Evolutionary conservation across 2,113 vertebrate species (phyloP).

Genomic region (Deroptyus accipitrinus): DNA sequence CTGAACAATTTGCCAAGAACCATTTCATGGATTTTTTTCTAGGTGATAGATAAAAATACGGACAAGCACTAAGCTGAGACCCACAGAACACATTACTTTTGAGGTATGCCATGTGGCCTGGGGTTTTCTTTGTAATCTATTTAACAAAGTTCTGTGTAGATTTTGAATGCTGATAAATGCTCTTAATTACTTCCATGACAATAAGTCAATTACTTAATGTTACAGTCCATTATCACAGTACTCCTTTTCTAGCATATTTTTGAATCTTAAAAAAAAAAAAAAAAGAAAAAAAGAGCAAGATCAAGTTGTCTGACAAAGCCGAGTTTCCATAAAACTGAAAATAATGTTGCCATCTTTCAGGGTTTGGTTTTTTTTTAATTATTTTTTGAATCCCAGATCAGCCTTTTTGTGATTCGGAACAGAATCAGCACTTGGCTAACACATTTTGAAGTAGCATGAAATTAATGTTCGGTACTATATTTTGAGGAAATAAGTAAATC

Average conservation of each 20-base stretch:
- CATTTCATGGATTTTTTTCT: background rate
- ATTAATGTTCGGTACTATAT: constrained; percentile 47
- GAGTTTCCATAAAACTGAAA: background rate
- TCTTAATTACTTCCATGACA: constrained; percentile 34
- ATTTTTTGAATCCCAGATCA: background rate
- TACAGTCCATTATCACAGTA: constrained; percentile 15
- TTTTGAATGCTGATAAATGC: constrained; percentile 22
- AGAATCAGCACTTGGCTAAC: constrained; percentile 6
- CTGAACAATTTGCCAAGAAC: background rate
- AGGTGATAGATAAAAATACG: background rate
- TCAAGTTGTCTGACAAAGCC: background rate
- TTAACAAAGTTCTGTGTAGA: background rate
- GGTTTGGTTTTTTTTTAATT: background rate
- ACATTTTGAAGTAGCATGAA: constrained; percentile 50
- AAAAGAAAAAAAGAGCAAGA: background rate
- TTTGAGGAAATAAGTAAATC: constrained; percentile 43
- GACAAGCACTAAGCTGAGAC: background rate
- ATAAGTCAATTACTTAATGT: constrained; percentile 8
- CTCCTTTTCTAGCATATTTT: background rate
- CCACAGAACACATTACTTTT: background rate
- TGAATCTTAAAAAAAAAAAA: background rate
- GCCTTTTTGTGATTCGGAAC: background rate
- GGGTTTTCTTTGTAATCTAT: background rate
- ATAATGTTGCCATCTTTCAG: background rate
- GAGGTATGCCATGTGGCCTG: background rate